A percentile compares a stretch with the other conserved stretches of the same genome.
Evolutionary conservation across 2,888 invertebrate genomes (phyloP).

Genomic region (Harpalus rubripes): DNA sequence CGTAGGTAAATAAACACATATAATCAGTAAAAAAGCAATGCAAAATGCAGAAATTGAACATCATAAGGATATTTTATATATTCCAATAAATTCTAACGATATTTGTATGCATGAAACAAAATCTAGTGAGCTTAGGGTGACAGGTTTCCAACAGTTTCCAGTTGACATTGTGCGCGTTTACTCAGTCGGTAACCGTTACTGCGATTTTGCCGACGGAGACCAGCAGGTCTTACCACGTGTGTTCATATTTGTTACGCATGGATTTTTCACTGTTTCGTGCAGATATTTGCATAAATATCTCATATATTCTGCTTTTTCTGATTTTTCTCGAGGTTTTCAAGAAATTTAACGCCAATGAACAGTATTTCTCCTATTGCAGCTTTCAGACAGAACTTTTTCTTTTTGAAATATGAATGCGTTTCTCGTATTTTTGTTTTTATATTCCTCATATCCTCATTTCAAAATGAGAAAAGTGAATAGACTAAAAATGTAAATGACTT

Average conservation of each 20-base stretch:
- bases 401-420: background rate
- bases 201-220: slow-evolving; percentile 41
- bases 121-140: slow-evolving; percentile 47
- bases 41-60: slow-evolving; percentile 12
- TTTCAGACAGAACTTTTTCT: slow-evolving; percentile 28
- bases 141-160: slow-evolving; percentile 3
- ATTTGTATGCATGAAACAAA: slow-evolving; percentile 51
- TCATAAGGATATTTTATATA: slow-evolving; percentile 23
- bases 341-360: slow-evolving; percentile 57
- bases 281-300: slow-evolving; percentile 63
- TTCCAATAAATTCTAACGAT: slow-evolving; percentile 23
- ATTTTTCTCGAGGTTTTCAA: slow-evolving; percentile 56
- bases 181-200: slow-evolving; percentile 43
- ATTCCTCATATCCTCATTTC: background rate
- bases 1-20: background rate
- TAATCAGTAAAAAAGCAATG: slow-evolving; percentile 5
- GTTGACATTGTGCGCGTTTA: slow-evolving; percentile 31
- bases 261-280: slow-evolving; percentile 61
- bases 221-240: slow-evolving; percentile 17
- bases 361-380: slow-evolving; percentile 27
- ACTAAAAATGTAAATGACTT: background rate
- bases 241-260: slow-evolving; percentile 64
- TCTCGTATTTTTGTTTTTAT: background rate
- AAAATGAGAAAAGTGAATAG: background rate
- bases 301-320: slow-evolving; percentile 60